Conservation (phyloP, 2,888 invertebrate species). For the Platycheirus albimanus region DNA sequence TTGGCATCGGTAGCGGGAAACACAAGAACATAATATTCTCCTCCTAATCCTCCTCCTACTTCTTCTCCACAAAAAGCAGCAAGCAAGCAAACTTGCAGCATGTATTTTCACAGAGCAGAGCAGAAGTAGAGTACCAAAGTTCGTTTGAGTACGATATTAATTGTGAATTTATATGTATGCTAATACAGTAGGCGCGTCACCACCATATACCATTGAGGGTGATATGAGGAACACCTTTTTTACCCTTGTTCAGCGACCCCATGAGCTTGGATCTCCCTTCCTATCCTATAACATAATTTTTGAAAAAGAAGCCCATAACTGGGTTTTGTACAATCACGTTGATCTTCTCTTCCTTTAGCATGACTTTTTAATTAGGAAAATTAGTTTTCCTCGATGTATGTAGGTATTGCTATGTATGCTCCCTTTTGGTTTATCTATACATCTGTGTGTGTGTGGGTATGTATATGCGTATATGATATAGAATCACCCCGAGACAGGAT, state of each 20-base stretch:
- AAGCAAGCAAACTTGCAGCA: constrained; percentile 34
- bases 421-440: not conserved
- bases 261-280: constrained; percentile 28
- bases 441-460: constrained; percentile 51
- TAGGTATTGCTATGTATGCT: too few species aligned
- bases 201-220: constrained; percentile 43
- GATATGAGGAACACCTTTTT: constrained; percentile 65
- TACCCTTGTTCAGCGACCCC: constrained; percentile 61
- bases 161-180: constrained; percentile 74
- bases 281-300: not conserved
- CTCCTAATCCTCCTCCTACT: not conserved
- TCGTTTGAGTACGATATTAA: constrained; percentile 75
- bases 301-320: constrained; percentile 18
- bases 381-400: constrained; percentile 81
- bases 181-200: constrained; percentile 74
- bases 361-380: constrained; percentile 82
- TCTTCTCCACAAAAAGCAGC: too few species aligned
- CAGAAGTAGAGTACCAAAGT: constrained; percentile 63
- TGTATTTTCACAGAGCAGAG: not conserved
- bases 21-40: constrained; percentile 44
- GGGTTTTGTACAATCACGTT: constrained; percentile 62
- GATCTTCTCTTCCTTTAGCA: constrained; percentile 67
- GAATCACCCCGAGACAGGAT: constrained; percentile 38
- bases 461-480: constrained; percentile 18
- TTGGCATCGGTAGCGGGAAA: constrained; percentile 78